Evolutionary conservation across 2,797 vertebrate species (phyloP).

Genomic region (Enteromius unitaeniatus): DNA sequence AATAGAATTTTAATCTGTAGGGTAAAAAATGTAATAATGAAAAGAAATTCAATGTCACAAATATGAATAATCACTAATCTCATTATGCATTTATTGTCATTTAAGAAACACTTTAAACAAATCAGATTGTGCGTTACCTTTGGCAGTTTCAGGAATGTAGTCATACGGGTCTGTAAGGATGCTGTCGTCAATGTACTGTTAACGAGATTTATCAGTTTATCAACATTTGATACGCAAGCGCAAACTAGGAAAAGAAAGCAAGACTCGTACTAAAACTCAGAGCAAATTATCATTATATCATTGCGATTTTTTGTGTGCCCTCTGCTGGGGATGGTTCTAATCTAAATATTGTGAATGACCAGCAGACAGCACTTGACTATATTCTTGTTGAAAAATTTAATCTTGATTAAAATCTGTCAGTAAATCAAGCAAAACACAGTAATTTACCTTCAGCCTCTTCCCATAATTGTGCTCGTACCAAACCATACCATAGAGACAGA

Average conservation of each 20-base stretch:
- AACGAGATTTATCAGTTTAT: conserved; percentile 44
- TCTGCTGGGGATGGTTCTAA: neutral
- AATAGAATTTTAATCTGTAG: neutral
- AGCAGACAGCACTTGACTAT: neutral
- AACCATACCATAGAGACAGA: conserved; percentile 93
- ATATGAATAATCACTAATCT: neutral
- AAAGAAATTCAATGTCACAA: neutral
- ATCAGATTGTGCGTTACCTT: conserved; percentile 59
- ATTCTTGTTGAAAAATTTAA: neutral
- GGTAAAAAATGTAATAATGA: neutral
- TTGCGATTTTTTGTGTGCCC: neutral
- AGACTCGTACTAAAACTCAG: no score
- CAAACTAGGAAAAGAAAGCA: neutral
- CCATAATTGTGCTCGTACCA: conserved; percentile 88
- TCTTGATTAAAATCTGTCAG: neutral
- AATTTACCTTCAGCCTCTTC: conserved; percentile 83
- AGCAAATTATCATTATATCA: neutral
- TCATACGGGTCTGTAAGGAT: conserved; percentile 50
- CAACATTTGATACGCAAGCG: neutral
- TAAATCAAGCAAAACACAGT: conserved; percentile 1
- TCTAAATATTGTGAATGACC: neutral
- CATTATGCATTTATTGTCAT: neutral
- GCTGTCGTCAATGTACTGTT: conserved; percentile 65
- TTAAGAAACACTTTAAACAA: neutral
- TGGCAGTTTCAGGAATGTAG: conserved; percentile 45